phyloP scores from a whole-genome alignment of 2,888 invertebrate species.

The Celastrina argiolus region DNA sequence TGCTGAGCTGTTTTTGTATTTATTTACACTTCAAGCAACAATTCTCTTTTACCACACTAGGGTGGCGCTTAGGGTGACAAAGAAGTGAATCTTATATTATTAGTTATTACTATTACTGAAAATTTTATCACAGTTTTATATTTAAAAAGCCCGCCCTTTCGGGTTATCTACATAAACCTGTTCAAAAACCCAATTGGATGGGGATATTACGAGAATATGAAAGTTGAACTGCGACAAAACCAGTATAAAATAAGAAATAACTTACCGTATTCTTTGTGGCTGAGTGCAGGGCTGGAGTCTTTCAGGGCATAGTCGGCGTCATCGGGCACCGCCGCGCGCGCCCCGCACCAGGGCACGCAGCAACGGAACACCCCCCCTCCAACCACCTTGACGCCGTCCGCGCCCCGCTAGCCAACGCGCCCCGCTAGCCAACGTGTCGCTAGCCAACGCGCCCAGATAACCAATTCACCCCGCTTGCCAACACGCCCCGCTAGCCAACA shows the following conservation, averaged over 20 bases:
- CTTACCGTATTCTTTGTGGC: constrained; percentile 63
- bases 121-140: neutral
- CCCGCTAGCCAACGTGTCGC: constrained; percentile 56
- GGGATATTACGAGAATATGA: neutral
- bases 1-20: neutral
- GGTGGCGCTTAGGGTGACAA: too few species aligned
- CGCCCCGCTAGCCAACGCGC: constrained; percentile 65
- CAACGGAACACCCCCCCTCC: constrained; percentile 89
- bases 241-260: constrained; percentile 11
- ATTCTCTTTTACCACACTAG: too few species aligned
- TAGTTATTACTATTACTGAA: neutral
- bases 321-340: constrained; percentile 82
- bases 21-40: too few species aligned
- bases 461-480: constrained; percentile 53
- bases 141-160: neutral
- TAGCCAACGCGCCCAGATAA: neutral
- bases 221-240: neutral
- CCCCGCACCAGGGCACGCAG: constrained; percentile 89
- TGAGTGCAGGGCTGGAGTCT: constrained; percentile 64
- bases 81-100: too few species aligned
- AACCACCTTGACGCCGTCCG: constrained; percentile 80
- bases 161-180: neutral
- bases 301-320: constrained; percentile 73
- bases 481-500: constrained; percentile 47
- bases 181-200: neutral